A percentile compares a stretch with the other conserved stretches of the same genome.
Conservation (phyloP, 2,888 invertebrate species). For the Athalia circularis region DNA sequence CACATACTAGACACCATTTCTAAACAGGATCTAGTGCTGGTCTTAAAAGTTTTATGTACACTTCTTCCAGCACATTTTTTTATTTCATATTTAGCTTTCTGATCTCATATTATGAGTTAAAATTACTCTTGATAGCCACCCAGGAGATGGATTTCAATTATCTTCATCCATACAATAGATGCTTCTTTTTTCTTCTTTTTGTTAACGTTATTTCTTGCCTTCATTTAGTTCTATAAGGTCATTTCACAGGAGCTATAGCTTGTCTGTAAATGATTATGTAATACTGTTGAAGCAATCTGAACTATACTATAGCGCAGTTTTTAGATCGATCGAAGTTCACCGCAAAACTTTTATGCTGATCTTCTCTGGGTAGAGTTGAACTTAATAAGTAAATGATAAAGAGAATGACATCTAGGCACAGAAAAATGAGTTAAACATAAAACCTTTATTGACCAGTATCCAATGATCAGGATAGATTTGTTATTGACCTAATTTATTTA, state of each 20-base stretch:
- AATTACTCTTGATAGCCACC: background rate
- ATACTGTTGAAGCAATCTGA: too few species aligned
- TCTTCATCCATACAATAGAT: background rate
- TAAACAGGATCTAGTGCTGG: constrained; percentile 35
- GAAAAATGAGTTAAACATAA: background rate
- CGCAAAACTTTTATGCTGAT: too few species aligned
- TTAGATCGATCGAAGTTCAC: too few species aligned
- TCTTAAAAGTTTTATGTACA: constrained; percentile 8
- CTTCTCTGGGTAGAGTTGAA: too few species aligned
- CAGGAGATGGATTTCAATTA: background rate
- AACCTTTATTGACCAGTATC: constrained; percentile 25
- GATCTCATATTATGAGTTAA: background rate
- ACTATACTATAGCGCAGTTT: too few species aligned
- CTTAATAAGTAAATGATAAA: too few species aligned
- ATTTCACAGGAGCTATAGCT: too few species aligned
- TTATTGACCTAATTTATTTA: constrained; percentile 19
- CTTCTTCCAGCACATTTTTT: background rate
- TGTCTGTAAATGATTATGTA: too few species aligned
- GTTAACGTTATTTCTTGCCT: background rate
- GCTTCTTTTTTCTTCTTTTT: background rate
- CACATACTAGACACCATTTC: constrained; percentile 13
- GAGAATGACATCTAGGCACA: too few species aligned
- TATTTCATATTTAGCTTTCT: constrained; percentile 7
- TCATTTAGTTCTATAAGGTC: background rate
- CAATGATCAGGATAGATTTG: background rate